Conservation (phyloP, 2,888 invertebrate genomes). For the Acrobasis consociella region DNA sequence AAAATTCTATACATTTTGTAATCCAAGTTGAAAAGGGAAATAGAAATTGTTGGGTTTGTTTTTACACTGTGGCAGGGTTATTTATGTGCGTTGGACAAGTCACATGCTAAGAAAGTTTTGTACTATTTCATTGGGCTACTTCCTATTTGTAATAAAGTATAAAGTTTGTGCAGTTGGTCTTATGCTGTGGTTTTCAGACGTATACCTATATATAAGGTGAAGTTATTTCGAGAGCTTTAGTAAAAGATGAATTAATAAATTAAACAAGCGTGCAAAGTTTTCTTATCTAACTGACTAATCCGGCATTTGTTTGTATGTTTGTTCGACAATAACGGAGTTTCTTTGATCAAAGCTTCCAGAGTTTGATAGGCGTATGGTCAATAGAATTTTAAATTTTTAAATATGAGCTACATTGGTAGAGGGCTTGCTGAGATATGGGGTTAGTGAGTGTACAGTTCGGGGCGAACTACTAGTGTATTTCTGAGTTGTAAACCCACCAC, state of each 20-base stretch:
- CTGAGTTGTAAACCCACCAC: too few relatives aligned
- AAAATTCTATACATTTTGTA: not conserved
- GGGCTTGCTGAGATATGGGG: too few relatives aligned
- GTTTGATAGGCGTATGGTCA: too few relatives aligned
- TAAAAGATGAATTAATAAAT: not conserved
- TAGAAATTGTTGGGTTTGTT: not conserved
- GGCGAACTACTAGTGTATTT: too few relatives aligned
- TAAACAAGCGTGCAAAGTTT: too few relatives aligned
- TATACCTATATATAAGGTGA: not conserved
- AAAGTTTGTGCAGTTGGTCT: slow-evolving; percentile 1
- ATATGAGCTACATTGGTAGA: too few relatives aligned
- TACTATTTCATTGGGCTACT: slow-evolving; percentile 8
- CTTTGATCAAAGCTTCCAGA: too few relatives aligned
- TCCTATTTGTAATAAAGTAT: not conserved
- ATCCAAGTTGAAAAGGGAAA: not conserved
- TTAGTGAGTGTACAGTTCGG: too few relatives aligned
- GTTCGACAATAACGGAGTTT: too few relatives aligned
- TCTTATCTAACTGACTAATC: too few relatives aligned
- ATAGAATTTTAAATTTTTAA: too few relatives aligned
- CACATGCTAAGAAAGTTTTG: slow-evolving; percentile 12
- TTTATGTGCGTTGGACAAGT: not conserved
- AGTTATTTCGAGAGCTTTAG: not conserved
- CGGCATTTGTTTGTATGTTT: too few relatives aligned
- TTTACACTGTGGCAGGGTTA: slow-evolving; percentile 2
- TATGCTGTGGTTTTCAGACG: slow-evolving; percentile 4